phyloP scores from a whole-genome alignment of 1,140 invertebrate species.

The Octopus sinensis region DNA sequence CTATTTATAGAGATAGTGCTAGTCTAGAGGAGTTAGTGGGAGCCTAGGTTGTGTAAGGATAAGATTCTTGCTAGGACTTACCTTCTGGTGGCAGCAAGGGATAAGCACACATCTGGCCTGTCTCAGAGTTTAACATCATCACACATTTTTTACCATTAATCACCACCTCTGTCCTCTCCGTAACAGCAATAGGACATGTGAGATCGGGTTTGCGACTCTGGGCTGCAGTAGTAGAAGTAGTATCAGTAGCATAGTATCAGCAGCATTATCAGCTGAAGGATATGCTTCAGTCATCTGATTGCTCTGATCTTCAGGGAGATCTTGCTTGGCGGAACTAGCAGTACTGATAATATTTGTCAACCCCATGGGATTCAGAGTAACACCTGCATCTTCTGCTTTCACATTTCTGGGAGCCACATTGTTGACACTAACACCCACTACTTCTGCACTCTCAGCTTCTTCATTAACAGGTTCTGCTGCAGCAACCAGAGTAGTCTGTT shows the following conservation, averaged over 20 bases:
- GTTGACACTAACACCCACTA: not conserved
- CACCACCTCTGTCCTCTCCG: conserved; percentile 48
- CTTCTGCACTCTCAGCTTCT: not conserved
- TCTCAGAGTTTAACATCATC: conserved; percentile 49
- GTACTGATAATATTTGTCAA: not conserved
- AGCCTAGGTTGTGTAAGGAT: too few species aligned
- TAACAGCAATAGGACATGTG: conserved; percentile 49
- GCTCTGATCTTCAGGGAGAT: not conserved
- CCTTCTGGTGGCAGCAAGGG: conserved; percentile 44
- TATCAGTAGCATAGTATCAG: not conserved
- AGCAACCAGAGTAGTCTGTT: too few species aligned
- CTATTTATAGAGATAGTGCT: not conserved
- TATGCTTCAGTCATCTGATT: not conserved
- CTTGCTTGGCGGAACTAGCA: not conserved
- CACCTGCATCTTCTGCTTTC: not conserved
- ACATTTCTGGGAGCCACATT: not conserved
- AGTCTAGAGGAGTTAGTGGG: not conserved
- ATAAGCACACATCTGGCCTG: conserved; percentile 54
- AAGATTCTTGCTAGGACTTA: conserved; percentile 13
- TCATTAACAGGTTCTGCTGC: not conserved
- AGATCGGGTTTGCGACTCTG: conserved; percentile 39
- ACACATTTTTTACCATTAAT: conserved; percentile 56
- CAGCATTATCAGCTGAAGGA: not conserved
- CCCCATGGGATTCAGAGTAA: not conserved
- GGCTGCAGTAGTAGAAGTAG: not conserved